A percentile compares a stretch with the other conserved stretches of the same genome.
Conservation (phyloP, 2,888 invertebrate genomes). For the Sinhomidia bicolor region DNA sequence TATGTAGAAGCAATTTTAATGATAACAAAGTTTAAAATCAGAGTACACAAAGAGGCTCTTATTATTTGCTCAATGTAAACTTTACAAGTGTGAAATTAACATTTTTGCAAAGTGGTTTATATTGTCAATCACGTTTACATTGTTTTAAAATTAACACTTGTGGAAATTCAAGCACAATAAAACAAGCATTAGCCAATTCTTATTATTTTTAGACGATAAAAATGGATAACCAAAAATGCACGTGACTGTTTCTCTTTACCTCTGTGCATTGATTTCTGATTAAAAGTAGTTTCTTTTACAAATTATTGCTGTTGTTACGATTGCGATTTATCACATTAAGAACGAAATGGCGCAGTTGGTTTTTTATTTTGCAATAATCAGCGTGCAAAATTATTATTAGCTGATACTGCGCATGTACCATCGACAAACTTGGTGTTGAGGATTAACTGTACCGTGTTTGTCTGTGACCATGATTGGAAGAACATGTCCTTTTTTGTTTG, state of each 20-base stretch:
- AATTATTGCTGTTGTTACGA: neutral
- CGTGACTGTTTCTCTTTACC: neutral
- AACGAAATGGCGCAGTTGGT: neutral
- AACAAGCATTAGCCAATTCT: too few species aligned
- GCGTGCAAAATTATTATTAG: constrained; percentile 11
- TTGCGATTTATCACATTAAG: constrained; percentile 17
- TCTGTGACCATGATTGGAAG: constrained; percentile 57
- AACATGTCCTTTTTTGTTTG: constrained; percentile 44
- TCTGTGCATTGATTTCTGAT: constrained; percentile 17
- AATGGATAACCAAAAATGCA: neutral
- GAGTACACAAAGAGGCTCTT: too few species aligned
- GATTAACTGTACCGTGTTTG: constrained; percentile 15
- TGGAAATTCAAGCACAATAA: too few species aligned
- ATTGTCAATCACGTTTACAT: too few species aligned
- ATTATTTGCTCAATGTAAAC: too few species aligned
- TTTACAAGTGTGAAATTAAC: too few species aligned
- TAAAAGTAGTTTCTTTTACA: neutral
- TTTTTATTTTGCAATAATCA: neutral
- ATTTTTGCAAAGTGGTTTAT: too few species aligned
- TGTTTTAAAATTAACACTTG: too few species aligned
- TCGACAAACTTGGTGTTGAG: neutral
- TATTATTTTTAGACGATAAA: neutral
- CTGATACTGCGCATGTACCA: neutral
- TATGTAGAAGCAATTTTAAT: too few species aligned
- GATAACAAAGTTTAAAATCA: too few species aligned